Conservation (phyloP, 1,140 invertebrate genomes). For the Chrysoperla carnea region DNA sequence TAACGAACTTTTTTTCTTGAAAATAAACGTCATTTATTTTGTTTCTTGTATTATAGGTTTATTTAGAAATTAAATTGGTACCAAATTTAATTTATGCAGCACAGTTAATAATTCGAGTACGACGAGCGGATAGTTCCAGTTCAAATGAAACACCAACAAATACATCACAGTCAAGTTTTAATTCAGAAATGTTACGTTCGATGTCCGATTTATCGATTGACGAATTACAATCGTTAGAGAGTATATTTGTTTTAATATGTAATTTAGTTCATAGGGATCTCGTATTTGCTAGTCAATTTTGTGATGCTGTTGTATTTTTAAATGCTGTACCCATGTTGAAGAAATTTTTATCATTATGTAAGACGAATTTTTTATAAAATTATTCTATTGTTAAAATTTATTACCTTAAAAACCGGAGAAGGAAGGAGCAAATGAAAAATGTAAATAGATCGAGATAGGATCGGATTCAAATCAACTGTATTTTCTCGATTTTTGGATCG, state of each 20-base stretch:
- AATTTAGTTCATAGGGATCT: constrained; percentile 50
- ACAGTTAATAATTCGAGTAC: constrained; percentile 35
- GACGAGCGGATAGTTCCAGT: constrained; percentile 15
- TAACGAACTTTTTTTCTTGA: neutral
- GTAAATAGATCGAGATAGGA: neutral
- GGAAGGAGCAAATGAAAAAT: constrained; percentile 14
- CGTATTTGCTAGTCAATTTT: constrained; percentile 57
- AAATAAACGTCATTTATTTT: neutral
- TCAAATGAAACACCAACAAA: constrained; percentile 4
- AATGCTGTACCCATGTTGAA: constrained; percentile 34
- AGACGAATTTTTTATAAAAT: no score
- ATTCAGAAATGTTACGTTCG: constrained; percentile 15
- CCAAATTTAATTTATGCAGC: constrained; percentile 59
- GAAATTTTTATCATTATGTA: constrained; percentile 30
- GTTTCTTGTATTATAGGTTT: constrained; percentile 29
- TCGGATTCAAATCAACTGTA: no score
- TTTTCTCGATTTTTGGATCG: no score
- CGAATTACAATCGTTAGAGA: constrained; percentile 42
- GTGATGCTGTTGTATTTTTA: constrained; percentile 51
- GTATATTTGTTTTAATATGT: constrained; percentile 46
- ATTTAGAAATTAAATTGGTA: constrained; percentile 53
- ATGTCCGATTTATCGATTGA: constrained; percentile 31
- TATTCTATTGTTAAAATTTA: neutral
- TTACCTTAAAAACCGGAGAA: neutral
- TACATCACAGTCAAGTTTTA: neutral